These are phyloP conservation scores for Amphimallon solstitiale DNA, from an alignment of 2,888 invertebrate species.

Conservation along the genomic window DNA sequence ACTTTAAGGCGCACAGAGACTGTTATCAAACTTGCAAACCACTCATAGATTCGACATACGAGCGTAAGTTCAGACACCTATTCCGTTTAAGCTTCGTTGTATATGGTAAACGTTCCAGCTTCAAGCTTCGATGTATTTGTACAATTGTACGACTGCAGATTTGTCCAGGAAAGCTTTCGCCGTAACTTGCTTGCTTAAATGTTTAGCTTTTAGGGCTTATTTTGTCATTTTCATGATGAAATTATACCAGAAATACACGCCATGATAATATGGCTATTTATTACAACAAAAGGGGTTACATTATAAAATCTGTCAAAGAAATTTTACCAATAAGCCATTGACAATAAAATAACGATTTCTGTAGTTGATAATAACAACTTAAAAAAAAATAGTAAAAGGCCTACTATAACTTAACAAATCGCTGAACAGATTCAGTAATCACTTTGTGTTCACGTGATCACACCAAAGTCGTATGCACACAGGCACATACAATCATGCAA, in stretches of 20 bases:
- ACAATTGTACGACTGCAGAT: neutral
- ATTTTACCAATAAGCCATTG: too few species aligned
- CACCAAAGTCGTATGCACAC: too few species aligned
- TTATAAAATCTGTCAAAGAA: too few species aligned
- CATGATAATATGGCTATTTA: too few species aligned
- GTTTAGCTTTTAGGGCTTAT: neutral
- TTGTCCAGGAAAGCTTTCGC: slow-evolving; percentile 1
- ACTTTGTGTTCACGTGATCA: too few species aligned
- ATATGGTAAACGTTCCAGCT: slow-evolving; percentile 6
- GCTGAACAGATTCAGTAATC: too few species aligned
- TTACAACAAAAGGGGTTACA: too few species aligned
- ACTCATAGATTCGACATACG: slow-evolving; percentile 48
- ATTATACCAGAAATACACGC: neutral
- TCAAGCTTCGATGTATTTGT: neutral
- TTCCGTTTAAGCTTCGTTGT: neutral
- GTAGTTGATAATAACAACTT: too few species aligned
- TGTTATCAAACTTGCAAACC: slow-evolving; percentile 72
- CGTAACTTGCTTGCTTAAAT: slow-evolving; percentile 14
- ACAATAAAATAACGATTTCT: too few species aligned
- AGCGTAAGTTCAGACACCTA: slow-evolving; percentile 33
- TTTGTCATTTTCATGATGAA: neutral
- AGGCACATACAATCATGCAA: too few species aligned
- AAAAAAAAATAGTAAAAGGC: too few species aligned
- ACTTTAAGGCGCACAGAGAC: slow-evolving; percentile 78
- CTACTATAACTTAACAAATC: too few species aligned